phyloP scores from a whole-genome alignment of 2,797 vertebrate genomes.

The Myiothlypis coronata region DNA sequence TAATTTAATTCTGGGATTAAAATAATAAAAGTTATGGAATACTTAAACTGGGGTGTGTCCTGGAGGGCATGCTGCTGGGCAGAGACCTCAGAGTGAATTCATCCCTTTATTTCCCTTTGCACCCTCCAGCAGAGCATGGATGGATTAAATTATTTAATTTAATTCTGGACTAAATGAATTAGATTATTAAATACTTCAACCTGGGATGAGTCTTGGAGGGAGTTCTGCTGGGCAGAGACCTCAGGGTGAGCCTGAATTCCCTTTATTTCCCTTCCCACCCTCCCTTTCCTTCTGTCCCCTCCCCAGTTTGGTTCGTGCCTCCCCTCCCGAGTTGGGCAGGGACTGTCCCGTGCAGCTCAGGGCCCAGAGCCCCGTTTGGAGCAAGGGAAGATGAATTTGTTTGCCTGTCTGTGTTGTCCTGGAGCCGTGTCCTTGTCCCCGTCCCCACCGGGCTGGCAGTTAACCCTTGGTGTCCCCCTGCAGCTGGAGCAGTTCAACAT shows the following conservation, averaged over 20 bases:
- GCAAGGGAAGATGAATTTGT: constrained; percentile 48
- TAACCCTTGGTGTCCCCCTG: background rate
- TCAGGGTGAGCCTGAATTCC: background rate
- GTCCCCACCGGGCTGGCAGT: fast-evolving
- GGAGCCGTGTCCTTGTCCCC: background rate
- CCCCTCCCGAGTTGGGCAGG: background rate
- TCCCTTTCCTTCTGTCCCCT: background rate
- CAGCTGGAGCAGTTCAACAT: constrained; percentile 99
- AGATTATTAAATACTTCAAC: fast-evolving
- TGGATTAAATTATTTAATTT: background rate
- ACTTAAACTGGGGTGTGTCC: fast-evolving
- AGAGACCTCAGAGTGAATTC: background rate
- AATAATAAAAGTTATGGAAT: fast-evolving
- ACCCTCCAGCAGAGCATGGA: background rate
- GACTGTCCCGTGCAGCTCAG: background rate
- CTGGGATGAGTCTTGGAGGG: background rate
- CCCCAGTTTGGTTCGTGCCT: background rate
- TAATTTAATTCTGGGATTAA: background rate
- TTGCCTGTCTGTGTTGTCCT: constrained; percentile 9
- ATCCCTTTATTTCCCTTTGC: no score
- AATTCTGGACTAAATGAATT: background rate
- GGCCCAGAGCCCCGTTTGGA: background rate
- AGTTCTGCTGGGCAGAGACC: background rate
- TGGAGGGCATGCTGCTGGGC: background rate
- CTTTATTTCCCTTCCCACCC: background rate